Conservation (phyloP, 2,797 vertebrate genomes). For the Gambusia yucatana region DNA sequence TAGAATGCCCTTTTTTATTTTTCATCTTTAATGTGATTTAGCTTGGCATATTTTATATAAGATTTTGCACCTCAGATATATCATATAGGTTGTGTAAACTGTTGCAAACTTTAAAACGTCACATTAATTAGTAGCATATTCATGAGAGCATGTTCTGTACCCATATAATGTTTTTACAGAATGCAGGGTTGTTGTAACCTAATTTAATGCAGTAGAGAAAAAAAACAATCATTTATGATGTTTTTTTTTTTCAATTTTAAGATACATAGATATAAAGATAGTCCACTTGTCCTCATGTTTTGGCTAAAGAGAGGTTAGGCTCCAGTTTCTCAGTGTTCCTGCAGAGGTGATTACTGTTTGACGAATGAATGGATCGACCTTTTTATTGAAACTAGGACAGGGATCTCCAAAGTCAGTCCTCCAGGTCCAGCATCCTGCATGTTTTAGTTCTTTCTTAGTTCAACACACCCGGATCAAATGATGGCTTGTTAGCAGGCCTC, state of each 20-base stretch:
- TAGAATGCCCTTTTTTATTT: neutral
- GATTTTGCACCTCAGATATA: neutral
- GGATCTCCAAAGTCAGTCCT: too few species aligned
- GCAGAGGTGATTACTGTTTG: neutral
- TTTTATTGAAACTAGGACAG: conserved; percentile 4
- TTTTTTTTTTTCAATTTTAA: neutral
- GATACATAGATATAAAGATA: too few species aligned
- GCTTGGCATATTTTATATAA: neutral
- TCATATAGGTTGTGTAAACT: neutral
- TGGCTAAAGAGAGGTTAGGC: neutral
- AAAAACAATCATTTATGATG: neutral
- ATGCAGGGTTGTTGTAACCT: neutral
- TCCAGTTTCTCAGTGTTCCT: neutral
- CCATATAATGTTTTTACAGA: neutral
- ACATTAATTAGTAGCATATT: neutral
- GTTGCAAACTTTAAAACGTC: neutral
- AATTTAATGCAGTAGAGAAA: neutral
- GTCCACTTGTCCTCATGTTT: too few species aligned
- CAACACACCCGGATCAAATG: too few species aligned
- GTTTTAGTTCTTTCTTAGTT: too few species aligned
- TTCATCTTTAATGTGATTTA: neutral
- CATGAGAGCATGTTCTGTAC: neutral
- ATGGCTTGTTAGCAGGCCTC: too few species aligned
- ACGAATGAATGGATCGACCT: neutral
- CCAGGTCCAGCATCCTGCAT: too few species aligned